phyloP scores from a whole-genome alignment of 2,797 vertebrate genomes.

The Tamandua tetradactyla region DNA sequence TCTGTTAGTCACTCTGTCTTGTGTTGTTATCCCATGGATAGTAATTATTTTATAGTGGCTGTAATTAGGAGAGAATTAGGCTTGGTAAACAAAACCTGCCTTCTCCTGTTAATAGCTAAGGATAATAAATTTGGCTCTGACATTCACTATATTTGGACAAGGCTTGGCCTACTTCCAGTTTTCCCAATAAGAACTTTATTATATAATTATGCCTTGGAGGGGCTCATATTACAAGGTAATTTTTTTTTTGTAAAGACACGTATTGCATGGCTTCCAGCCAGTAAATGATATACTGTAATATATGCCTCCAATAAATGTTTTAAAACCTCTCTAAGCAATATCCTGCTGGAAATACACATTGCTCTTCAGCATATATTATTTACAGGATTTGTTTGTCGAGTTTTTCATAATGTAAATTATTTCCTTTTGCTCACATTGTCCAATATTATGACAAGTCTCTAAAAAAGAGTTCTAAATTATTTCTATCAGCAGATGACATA shows the following conservation, averaged over 20 bases:
- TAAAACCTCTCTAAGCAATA: conserved; percentile 88
- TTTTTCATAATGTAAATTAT: conserved; percentile 85
- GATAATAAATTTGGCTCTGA: conserved; percentile 93
- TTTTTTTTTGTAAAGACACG: conserved; percentile 89
- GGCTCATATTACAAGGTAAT: conserved; percentile 89
- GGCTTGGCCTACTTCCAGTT: conserved; percentile 90
- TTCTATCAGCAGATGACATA: conserved; percentile 77
- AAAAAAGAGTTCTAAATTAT: conserved; percentile 72
- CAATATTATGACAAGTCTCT: conserved; percentile 74
- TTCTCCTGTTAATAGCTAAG: conserved; percentile 91
- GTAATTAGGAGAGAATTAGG: conserved; percentile 97
- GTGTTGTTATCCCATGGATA: conserved; percentile 93
- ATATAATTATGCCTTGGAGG: conserved; percentile 90
- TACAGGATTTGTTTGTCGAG: conserved; percentile 80
- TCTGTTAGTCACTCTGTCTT: conserved; percentile 91
- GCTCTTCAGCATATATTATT: conserved; percentile 86
- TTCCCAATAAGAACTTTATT: conserved; percentile 91
- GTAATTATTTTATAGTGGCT: conserved; percentile 96
- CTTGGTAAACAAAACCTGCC: conserved; percentile 96
- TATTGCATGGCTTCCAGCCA: conserved; percentile 90
- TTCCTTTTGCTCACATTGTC: conserved; percentile 78
- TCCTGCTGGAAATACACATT: conserved; percentile 78
- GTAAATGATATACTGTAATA: conserved; percentile 89
- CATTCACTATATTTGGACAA: conserved; percentile 91
- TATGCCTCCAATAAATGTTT: conserved; percentile 90